A percentile compares a stretch with the other conserved stretches of the same genome.
Evolutionary conservation across 2,888 invertebrate genomes (phyloP).

Genomic region (Aphodius granarius): DNA sequence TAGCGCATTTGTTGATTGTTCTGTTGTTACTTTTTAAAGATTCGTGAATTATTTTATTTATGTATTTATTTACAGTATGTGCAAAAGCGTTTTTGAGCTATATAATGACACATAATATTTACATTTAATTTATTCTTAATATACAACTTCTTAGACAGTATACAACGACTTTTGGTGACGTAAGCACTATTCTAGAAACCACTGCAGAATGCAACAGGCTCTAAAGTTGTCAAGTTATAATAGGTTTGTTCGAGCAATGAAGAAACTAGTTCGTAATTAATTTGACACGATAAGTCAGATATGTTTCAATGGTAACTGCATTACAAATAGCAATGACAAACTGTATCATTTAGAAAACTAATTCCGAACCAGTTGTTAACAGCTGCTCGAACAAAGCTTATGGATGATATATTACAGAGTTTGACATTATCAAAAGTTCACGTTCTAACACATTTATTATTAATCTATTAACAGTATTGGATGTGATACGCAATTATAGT

Average conservation of each 20-base stretch:
- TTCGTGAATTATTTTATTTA: too few relatives aligned
- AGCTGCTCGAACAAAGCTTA: too few relatives aligned
- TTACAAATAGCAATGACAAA: background rate
- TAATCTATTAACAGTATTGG: background rate
- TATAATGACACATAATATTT: background rate
- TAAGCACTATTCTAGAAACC: background rate
- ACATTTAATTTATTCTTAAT: background rate
- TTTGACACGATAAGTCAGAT: too few relatives aligned
- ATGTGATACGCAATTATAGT: background rate
- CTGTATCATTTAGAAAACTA: too few relatives aligned
- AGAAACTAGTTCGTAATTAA: too few relatives aligned
- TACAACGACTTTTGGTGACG: background rate
- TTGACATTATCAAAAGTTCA: background rate
- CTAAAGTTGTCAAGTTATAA: too few relatives aligned
- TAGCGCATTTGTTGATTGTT: slow-evolving; percentile 22
- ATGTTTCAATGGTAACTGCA: background rate
- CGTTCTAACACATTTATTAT: background rate
- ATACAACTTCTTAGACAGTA: background rate
- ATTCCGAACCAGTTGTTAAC: too few relatives aligned
- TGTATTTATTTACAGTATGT: slow-evolving; percentile 23
- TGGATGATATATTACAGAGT: too few relatives aligned
- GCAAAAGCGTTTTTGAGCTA: slow-evolving; percentile 16
- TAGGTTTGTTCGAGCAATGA: too few relatives aligned
- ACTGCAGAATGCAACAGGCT: background rate
- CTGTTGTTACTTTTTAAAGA: slow-evolving; percentile 17